Evolutionary conservation across 2,113 vertebrate genomes (phyloP), one percentile per base, ranked within the genome.

Genomic region (Crotalus viridis): DNA sequence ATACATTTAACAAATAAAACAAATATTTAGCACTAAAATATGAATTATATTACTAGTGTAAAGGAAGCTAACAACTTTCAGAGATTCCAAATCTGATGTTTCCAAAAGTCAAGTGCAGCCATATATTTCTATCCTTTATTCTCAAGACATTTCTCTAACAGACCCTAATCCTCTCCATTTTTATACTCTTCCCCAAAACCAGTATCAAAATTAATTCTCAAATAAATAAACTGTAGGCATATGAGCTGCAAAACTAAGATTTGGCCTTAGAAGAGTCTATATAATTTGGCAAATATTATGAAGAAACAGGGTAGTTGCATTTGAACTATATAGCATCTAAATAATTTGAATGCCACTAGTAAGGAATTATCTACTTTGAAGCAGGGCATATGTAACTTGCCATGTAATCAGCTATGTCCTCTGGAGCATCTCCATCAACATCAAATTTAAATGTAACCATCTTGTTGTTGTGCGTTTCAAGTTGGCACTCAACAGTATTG

Each of bases 401-500:
- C 99, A 99, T 99, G 95, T 98, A 99, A 94, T 98, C 97, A 28
- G 98, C 98, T 90, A 99, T 99, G 96, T 99, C 98, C 94, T 99
- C 99, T 51, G 98, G 98, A 28, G 98, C 98, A 92, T 99, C 99
- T n/a, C 98, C 98, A 94, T 99, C 99, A 59, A 97, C 98, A 93
- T 99, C 98, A 96, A 99, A 99, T 92, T 99, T 99, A 96, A 99
- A 99, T 46, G 98, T 99, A 91, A 99, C 99, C 99, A 99, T 99
- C 95, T 99, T 99, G 95, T 98, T 99, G 95, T 98, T 99, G 90
- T 99, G 99, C 8, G 99, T 99, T 96, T 99, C 99, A 81, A 99
- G 95, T 93, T 99, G 99, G 95, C 99, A 99, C 89, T 99, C 99
- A 46, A 99, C 98, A 98, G 98, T 98, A 94, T 99, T 99, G 96